phyloP scores from a whole-genome alignment of 2,113 vertebrate genomes.

The Anolis carolinensis region DNA sequence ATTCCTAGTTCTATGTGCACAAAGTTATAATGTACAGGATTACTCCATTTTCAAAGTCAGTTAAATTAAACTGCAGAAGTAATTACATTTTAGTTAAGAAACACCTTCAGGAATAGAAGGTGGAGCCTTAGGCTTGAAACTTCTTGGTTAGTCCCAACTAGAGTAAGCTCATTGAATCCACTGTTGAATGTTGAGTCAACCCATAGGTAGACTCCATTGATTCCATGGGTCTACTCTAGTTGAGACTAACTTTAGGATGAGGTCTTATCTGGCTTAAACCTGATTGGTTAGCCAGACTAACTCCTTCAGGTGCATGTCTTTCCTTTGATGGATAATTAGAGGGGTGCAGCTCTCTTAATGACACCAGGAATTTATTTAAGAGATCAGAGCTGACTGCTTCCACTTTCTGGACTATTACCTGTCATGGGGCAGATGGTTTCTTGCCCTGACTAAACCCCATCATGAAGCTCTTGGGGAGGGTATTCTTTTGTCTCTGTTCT shows the following conservation, averaged over 20 bases:
- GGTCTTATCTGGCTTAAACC: no score
- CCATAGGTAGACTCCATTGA: no score
- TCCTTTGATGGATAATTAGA: constrained; percentile 55
- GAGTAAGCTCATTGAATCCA: no score
- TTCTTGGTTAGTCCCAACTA: no score
- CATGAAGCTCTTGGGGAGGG: constrained; percentile 63
- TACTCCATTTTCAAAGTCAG: not conserved
- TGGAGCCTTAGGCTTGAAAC: not conserved
- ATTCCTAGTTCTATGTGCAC: not conserved
- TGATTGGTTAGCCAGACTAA: not conserved
- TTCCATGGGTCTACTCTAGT: no score
- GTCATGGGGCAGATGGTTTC: constrained; percentile 38
- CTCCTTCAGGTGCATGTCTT: constrained; percentile 56
- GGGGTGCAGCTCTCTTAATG: constrained; percentile 14
- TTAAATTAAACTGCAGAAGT: constrained; percentile 12
- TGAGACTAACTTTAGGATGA: no score
- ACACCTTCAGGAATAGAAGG: not conserved
- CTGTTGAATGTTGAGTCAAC: no score
- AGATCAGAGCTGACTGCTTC: not conserved
- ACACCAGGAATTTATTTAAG: constrained; percentile 74
- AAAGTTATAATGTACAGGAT: not conserved
- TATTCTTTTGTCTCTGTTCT: constrained; percentile 65
- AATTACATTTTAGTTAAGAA: not conserved
- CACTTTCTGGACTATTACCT: constrained; percentile 13
- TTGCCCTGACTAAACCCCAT: constrained; percentile 22